Percentiles rank a stretch among this genome's conserved stretches.
Conservation (phyloP, 2,113 vertebrate species). For the Xiphophorus maculatus region DNA sequence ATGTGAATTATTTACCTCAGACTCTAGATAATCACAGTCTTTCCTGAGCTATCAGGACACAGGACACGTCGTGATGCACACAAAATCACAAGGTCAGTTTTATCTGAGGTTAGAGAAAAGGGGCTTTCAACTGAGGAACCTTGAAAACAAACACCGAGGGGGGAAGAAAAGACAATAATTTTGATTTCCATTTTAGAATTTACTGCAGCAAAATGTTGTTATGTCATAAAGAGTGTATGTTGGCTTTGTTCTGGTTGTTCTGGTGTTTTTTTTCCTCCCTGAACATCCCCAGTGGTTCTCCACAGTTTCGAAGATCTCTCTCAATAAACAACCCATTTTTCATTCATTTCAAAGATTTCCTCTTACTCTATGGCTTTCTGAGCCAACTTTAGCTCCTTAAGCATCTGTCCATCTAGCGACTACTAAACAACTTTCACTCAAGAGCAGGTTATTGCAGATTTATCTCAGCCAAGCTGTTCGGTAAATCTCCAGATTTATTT, state of each 20-base stretch:
- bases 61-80: conserved; percentile 19
- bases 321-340: not conserved
- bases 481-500: not conserved
- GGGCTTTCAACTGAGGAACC: conserved; percentile 17
- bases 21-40: conserved; percentile 21
- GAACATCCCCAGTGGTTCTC: not conserved
- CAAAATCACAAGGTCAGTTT: conserved; percentile 46
- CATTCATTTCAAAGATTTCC: not conserved
- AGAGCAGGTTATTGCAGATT: not conserved
- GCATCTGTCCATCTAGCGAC: not conserved
- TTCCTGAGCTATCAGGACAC: conserved; percentile 33
- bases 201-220: not conserved
- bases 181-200: conserved; percentile 3
- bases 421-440: not conserved
- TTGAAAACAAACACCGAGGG: conserved; percentile 19
- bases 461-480: not conserved
- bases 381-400: not conserved
- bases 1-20: conserved; percentile 60
- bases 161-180: not conserved
- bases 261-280: not conserved
- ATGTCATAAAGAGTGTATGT: not conserved
- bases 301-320: not conserved
- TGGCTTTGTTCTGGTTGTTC: not conserved
- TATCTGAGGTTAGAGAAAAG: conserved; percentile 25
- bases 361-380: not conserved